These are phyloP conservation scores for Trachelus iudaicus DNA, from an alignment of 2,888 invertebrate genomes.

Conservation along the genomic window DNA sequence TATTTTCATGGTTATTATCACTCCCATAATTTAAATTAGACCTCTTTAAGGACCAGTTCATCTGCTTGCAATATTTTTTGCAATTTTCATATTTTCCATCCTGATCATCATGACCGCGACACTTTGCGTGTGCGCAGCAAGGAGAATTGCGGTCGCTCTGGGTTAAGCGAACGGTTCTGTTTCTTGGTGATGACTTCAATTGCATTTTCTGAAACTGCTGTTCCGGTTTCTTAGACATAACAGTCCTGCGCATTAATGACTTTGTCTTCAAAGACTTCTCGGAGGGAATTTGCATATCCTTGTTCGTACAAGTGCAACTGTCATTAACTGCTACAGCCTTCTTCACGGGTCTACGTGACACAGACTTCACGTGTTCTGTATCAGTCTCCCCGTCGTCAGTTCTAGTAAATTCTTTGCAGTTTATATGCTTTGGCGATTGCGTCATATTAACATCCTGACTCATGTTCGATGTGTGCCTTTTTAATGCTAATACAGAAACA, in stretches of 20 bases:
- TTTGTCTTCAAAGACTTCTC: background rate
- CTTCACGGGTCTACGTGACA: background rate
- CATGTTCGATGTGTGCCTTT: background rate
- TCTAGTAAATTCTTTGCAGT: background rate
- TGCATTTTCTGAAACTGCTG: background rate
- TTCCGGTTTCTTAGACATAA: background rate
- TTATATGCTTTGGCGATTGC: background rate
- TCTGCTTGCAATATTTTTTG: background rate
- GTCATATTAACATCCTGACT: background rate
- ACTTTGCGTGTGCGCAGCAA: background rate
- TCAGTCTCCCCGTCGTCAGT: background rate
- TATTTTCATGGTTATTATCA: constrained; percentile 16
- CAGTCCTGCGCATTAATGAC: background rate
- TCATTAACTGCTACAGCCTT: background rate
- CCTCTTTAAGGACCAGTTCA: background rate
- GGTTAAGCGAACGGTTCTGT: background rate
- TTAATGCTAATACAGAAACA: background rate
- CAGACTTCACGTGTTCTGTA: background rate
- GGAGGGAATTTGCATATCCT: background rate
- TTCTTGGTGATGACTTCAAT: background rate
- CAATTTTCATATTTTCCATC: constrained; percentile 5
- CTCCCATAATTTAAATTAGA: background rate
- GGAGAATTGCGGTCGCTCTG: background rate
- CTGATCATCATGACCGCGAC: constrained; percentile 14
- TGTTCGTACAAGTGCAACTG: background rate